Percentiles rank a stretch among this genome's conserved stretches.
These are phyloP conservation scores for Dolichallabes microphthalmus DNA, from an alignment of 2,113 vertebrate genomes.

Conservation along the genomic window DNA sequence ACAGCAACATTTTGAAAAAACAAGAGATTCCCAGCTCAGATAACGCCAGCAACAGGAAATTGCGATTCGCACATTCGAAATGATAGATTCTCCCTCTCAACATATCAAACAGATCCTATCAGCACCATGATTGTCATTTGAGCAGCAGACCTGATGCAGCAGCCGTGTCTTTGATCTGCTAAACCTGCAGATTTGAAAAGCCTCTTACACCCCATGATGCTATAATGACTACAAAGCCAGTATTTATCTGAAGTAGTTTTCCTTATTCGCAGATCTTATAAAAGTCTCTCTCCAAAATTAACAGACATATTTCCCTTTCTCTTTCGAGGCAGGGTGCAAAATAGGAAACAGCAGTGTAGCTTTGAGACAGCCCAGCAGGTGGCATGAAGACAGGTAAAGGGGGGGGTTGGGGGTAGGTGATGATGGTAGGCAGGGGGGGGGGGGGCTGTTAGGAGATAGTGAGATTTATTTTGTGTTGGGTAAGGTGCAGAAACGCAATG, in stretches of 20 bases:
- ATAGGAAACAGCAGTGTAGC: background rate
- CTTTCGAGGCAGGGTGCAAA: constrained; percentile 23
- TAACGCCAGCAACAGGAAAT: constrained; percentile 46
- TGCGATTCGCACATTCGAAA: constrained; percentile 38
- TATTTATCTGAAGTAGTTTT: background rate
- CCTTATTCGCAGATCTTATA: background rate
- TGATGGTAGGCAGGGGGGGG: no score
- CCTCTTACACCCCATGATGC: constrained; percentile 6
- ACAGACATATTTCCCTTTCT: background rate
- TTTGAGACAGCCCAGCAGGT: background rate
- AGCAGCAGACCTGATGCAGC: background rate
- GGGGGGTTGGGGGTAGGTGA: no score
- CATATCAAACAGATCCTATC: constrained; percentile 43
- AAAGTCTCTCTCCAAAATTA: background rate
- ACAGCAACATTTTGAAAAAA: constrained; percentile 23
- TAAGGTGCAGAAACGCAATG: background rate
- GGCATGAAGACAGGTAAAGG: background rate
- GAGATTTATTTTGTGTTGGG: background rate
- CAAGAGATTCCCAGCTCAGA: constrained; percentile 4
- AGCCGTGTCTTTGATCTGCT: constrained; percentile 15
- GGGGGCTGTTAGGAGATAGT: no score
- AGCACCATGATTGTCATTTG: background rate
- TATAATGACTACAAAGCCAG: background rate
- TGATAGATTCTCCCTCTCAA: constrained; percentile 27
- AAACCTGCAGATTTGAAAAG: constrained; percentile 15